Conservation (phyloP, 1,140 invertebrate species). For the Zaprionus ornatus region DNA sequence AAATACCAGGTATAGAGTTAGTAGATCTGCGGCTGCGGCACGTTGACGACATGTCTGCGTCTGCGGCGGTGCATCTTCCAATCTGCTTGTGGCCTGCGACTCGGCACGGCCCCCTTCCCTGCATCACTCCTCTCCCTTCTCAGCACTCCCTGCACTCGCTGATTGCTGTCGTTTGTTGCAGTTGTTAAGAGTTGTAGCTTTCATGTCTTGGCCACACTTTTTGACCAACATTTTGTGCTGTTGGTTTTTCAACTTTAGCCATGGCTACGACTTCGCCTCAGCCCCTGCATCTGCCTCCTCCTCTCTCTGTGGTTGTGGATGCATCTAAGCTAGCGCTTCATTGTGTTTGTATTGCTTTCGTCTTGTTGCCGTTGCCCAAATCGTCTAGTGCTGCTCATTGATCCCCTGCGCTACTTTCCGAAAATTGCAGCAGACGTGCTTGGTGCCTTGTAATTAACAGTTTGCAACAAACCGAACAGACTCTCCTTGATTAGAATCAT, state of each 20-base stretch:
- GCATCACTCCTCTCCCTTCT: neutral
- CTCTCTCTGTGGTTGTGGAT: neutral
- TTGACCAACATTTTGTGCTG: conserved; percentile 76
- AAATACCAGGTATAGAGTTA: conserved; percentile 76
- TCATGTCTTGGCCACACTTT: conserved; percentile 83
- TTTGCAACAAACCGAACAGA: conserved; percentile 62
- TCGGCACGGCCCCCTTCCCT: neutral
- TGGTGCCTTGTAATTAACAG: conserved; percentile 76
- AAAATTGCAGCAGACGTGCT: conserved; percentile 74
- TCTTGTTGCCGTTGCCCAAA: conserved; percentile 43
- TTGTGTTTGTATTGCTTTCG: conserved; percentile 31
- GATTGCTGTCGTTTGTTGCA: conserved; percentile 79
- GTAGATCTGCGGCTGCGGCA: conserved; percentile 72
- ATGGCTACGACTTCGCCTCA: neutral
- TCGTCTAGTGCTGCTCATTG: conserved; percentile 70
- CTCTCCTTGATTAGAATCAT: conserved; percentile 74
- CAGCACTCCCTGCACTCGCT: conserved; percentile 7
- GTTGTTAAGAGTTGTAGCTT: conserved; percentile 82
- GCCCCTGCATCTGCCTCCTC: neutral
- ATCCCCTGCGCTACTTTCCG: conserved; percentile 74
- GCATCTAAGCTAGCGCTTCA: conserved; percentile 6
- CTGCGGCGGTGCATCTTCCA: conserved; percentile 54
- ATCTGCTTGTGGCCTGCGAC: conserved; percentile 38
- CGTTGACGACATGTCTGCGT: conserved; percentile 75
- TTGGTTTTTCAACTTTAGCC: conserved; percentile 51